Evolutionary conservation across 2,888 invertebrate genomes (phyloP).

Genomic region (Drosophila affinis): DNA sequence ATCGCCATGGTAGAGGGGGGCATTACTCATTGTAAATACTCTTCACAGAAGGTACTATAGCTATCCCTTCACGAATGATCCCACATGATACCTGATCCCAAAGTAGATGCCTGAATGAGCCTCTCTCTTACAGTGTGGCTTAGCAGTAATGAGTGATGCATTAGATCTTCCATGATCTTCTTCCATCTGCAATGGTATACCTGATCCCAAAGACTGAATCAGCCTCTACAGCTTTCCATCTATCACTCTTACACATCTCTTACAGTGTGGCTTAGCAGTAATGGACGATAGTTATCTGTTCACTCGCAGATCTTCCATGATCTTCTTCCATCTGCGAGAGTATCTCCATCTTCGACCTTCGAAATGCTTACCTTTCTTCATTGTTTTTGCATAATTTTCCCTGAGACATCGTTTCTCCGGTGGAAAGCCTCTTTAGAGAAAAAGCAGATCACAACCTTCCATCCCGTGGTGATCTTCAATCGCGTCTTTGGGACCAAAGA

Average conservation of each 20-base stretch:
- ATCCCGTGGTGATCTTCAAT: conserved; percentile 14
- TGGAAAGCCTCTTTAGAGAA: conserved; percentile 31
- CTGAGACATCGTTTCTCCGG: conserved; percentile 47
- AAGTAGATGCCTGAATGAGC: background rate
- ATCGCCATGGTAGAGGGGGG: conserved; percentile 10
- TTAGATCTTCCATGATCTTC: background rate
- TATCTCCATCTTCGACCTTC: background rate
- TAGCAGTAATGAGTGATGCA: too few relatives aligned
- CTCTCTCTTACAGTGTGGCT: too few relatives aligned
- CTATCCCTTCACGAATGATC: too few relatives aligned
- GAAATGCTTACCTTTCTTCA: conserved; percentile 29
- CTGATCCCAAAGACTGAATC: too few relatives aligned
- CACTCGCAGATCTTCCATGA: background rate
- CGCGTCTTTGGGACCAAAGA: conserved; percentile 53
- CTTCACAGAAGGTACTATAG: background rate
- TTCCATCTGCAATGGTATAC: background rate
- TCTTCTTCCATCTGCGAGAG: background rate
- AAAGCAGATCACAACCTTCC: conserved; percentile 71
- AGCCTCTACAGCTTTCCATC: too few relatives aligned
- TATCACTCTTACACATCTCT: too few relatives aligned
- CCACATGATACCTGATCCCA: background rate
- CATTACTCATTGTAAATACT: conserved; percentile 53
- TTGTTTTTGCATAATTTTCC: conserved; percentile 65
- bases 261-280: too few relatives aligned
- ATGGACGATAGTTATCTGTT: too few relatives aligned